These are phyloP conservation scores for Daphoenositta chrysoptera DNA, from an alignment of 2,113 vertebrate genomes.

Conservation along the genomic window DNA sequence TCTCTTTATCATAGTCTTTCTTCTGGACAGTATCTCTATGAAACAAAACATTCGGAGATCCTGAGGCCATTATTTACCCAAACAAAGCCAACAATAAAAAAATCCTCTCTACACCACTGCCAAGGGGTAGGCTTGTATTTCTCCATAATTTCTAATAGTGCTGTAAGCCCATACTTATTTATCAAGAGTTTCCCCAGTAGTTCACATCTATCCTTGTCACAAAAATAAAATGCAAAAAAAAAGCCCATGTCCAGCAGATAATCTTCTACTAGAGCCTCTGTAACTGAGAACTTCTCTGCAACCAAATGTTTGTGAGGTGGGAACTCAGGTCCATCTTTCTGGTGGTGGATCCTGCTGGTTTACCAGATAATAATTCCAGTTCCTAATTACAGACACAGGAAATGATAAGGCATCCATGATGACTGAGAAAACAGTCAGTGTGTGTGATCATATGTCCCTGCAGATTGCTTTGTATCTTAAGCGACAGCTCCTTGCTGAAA, in stretches of 20 bases:
- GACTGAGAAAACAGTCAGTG: conserved; percentile 64
- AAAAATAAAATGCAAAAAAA: neutral
- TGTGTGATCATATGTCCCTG: conserved; percentile 63
- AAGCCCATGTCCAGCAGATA: neutral
- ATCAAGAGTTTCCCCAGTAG: neutral
- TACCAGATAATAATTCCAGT: conserved; percentile 23
- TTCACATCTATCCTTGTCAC: neutral
- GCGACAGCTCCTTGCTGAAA: conserved; percentile 60
- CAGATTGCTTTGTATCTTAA: conserved; percentile 66
- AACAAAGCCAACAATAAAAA: neutral
- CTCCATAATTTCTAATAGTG: neutral
- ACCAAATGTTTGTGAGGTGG: neutral
- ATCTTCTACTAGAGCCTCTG: neutral
- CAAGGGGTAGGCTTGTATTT: neutral
- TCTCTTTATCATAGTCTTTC: neutral
- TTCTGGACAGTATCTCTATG: neutral
- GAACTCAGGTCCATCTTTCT: neutral
- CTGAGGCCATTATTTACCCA: neutral
- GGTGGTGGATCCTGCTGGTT: conserved; percentile 31
- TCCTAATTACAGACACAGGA: conserved; percentile 50
- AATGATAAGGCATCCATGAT: conserved; percentile 63
- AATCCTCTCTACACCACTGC: neutral
- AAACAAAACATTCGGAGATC: neutral
- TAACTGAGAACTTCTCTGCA: neutral
- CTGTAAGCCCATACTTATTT: neutral